A percentile compares a stretch with the other conserved stretches of the same genome.
phyloP scores from a whole-genome alignment of 2,888 invertebrate genomes.

The Agrochola lychnidis region DNA sequence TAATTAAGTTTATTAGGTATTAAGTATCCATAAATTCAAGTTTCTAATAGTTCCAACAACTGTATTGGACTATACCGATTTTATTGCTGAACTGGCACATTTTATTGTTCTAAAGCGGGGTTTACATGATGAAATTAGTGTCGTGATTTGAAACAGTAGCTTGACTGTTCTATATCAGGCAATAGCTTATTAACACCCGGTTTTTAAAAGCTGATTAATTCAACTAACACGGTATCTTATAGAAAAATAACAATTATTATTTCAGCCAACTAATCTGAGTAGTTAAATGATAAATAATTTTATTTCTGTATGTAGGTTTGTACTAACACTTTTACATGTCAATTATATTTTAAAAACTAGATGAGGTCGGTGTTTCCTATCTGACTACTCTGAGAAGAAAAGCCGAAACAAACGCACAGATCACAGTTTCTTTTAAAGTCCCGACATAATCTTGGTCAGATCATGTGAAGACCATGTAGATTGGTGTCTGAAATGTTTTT shows the following conservation, averaged over 20 bases:
- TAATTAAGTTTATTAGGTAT: slow-evolving; percentile 41
- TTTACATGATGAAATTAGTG: neutral
- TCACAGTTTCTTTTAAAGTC: no score
- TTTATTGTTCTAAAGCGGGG: slow-evolving; percentile 21
- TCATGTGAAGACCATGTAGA: no score
- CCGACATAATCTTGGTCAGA: no score
- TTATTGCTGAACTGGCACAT: slow-evolving; percentile 32
- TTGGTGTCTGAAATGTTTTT: no score
- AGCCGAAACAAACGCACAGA: no score
- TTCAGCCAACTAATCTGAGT: neutral
- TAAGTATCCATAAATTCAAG: slow-evolving; percentile 18
- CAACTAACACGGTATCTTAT: neutral
- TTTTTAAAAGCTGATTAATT: neutral
- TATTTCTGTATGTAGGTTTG: no score
- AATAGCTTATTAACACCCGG: neutral
- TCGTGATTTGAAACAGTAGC: neutral
- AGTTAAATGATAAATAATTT: neutral
- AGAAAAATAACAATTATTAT: neutral
- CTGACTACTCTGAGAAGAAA: no score
- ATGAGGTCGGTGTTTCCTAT: no score
- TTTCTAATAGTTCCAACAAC: neutral
- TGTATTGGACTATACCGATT: slow-evolving; percentile 14
- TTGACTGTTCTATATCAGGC: no score
- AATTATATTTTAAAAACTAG: no score
- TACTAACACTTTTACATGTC: no score